Base-by-base conservation (phyloP, 2,113 vertebrate genomes). In the Cyprinodon tularosa region DNA sequence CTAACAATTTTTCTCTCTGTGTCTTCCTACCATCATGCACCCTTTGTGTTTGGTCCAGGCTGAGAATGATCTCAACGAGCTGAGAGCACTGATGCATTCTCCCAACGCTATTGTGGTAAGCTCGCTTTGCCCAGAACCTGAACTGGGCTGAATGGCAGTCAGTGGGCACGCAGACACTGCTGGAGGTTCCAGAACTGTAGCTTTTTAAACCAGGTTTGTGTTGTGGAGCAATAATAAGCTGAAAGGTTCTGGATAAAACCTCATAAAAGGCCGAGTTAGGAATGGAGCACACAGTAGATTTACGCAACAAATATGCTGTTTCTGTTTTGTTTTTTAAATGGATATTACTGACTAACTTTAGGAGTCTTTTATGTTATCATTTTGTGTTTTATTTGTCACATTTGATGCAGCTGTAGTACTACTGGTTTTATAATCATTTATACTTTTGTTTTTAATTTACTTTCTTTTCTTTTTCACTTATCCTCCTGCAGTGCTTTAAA, bases 81-180 rank as follows among this genome's bases (percentile, higher is more conserved):
- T 99, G 93, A 97, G 99, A 96, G 96, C 97, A 94, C 95, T 99
- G 96, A 98, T 99, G 96, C 98, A 98, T 96, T 99, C 98, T 95
- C 97, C 98, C 94, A 98, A 97, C 92, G 97, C 97, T 94, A 97
- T 98, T 96, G 96, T 98, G 98, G 98, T 99, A 97, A 99, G 97
- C 94, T 90, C 91, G 68, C 83, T 73, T 76, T 76, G 22, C 69
- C 92, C 89, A 87, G 45, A 82, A 84, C 75, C 77, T 81, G 76
- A 76, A 71, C 81, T 36, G 62, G 10, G 62, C 47, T 82, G 78
- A 83, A 80, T 89, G 77, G 77, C 63, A 14, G n/a, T 44, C 70
- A 48, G 48, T 84, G 64, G 68, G 71, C 75, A 84, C 77, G 40
- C 75, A 84, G 77, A 40, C 65, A 73, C 69, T 66, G 37, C 80